Conservation (phyloP, 2,797 vertebrate species). For the Sphenopsis melanotis region DNA sequence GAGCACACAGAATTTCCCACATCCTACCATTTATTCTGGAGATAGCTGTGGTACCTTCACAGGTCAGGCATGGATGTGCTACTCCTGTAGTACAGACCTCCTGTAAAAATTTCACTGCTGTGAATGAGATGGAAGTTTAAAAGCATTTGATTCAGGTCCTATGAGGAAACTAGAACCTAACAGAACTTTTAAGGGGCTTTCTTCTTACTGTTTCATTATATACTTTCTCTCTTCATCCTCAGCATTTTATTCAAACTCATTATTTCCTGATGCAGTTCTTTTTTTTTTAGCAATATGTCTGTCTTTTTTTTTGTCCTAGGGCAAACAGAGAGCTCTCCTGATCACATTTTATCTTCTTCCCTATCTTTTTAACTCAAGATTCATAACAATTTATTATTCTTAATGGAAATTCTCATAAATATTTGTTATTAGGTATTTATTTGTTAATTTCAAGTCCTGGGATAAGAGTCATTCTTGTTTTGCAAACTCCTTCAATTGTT, state of each 20-base stretch:
- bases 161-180: neutral
- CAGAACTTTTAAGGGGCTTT: rapidly evolving
- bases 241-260: neutral
- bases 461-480: neutral
- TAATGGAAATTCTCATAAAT: neutral
- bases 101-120: neutral
- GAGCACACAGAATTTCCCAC: neutral
- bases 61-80: neutral
- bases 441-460: neutral
- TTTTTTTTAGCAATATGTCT: neutral
- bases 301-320: neutral
- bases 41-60: rapidly evolving
- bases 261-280: neutral
- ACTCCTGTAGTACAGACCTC: neutral
- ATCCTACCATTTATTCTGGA: neutral
- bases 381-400: neutral
- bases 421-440: neutral
- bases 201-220: neutral
- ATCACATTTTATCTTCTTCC: neutral
- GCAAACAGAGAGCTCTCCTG: neutral
- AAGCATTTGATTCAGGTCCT: neutral
- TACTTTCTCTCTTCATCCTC: neutral
- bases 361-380: neutral
- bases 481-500: neutral
- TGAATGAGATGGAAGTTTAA: neutral